These are phyloP conservation scores for Cardinalis cardinalis DNA, from an alignment of 2,113 vertebrate genomes.

Conservation along the genomic window DNA sequence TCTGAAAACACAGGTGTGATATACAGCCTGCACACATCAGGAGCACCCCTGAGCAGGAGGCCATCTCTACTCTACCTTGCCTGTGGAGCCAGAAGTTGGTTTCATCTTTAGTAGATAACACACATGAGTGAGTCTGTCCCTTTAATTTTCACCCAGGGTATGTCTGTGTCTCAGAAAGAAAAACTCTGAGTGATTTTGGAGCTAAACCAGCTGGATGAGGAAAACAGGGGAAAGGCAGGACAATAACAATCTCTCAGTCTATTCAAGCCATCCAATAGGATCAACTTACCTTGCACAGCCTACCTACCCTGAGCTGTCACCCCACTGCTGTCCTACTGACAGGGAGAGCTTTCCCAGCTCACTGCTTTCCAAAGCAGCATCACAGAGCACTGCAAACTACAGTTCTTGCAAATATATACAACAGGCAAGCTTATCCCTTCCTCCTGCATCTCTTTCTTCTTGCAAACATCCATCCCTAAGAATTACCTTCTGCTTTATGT, in stretches of 20 bases:
- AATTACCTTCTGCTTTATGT: neutral
- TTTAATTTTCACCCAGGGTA: neutral
- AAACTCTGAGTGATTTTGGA: neutral
- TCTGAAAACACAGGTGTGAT: neutral
- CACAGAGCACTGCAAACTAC: neutral
- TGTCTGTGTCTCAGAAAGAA: neutral
- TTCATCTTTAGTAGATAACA: neutral
- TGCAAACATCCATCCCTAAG: neutral
- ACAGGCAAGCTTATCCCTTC: neutral
- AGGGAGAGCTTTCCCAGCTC: neutral
- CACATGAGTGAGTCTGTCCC: neutral
- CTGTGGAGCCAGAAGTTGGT: neutral
- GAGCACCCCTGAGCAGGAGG: neutral
- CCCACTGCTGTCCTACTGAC: neutral
- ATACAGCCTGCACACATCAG: neutral
- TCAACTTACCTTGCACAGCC: neutral
- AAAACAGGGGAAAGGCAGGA: neutral
- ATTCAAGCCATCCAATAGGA: neutral
- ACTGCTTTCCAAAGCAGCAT: neutral
- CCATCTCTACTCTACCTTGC: neutral
- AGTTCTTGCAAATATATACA: neutral
- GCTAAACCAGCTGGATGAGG: neutral
- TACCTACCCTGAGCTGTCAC: neutral
- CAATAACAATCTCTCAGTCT: neutral
- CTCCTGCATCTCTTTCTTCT: neutral